phyloP scores from a whole-genome alignment of 2,113 vertebrate genomes.

The Argyrosomus japonicus region DNA sequence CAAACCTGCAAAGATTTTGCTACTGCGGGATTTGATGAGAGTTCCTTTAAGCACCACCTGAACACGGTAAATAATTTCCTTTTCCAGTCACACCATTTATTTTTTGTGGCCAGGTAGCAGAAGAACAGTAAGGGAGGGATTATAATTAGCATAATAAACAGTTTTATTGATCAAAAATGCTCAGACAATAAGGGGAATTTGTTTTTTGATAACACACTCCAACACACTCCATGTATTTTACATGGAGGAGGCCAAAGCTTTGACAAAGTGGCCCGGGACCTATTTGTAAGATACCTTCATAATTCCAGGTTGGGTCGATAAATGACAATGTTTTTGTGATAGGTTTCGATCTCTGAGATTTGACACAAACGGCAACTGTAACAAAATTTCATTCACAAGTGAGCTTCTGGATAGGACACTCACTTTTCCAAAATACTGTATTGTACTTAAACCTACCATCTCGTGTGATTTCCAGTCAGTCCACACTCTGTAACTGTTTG shows the following conservation, averaged over 20 bases:
- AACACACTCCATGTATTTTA: too few relatives aligned
- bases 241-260: too few relatives aligned
- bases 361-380: not conserved
- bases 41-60: constrained; percentile 81
- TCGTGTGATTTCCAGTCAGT: not conserved
- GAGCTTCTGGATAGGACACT: not conserved
- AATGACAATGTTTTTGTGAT: not conserved
- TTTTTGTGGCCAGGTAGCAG: not conserved
- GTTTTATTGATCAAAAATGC: not conserved
- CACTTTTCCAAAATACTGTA: not conserved
- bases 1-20: constrained; percentile 73
- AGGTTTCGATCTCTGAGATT: not conserved
- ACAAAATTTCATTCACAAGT: not conserved
- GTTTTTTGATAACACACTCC: not conserved
- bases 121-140: not conserved
- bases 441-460: not conserved
- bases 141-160: too few relatives aligned
- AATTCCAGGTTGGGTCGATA: not conserved
- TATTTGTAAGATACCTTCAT: not conserved
- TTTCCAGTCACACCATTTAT: not conserved
- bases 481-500: not conserved
- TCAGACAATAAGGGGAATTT: not conserved
- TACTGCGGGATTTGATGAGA: constrained; percentile 80
- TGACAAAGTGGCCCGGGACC: too few relatives aligned
- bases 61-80: constrained; percentile 71